Base-by-base conservation (phyloP, 2,113 vertebrate species). In the Natator depressus region DNA sequence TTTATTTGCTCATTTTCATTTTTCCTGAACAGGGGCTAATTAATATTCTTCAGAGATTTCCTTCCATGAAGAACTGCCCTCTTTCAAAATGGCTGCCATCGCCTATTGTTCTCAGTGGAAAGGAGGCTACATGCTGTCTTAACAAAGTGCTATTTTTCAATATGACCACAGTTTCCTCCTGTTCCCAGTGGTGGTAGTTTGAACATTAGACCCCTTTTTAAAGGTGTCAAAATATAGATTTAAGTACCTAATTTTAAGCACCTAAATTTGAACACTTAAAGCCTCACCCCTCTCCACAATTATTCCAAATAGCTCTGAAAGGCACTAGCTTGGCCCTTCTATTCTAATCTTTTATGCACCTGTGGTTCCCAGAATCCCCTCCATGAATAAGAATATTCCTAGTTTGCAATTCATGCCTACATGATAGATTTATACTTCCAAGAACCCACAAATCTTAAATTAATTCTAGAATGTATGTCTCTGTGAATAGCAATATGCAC, bases 321-420 rank as follows among this genome's bases (percentile, higher is more conserved):
- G 78, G 29, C 3, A 2, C 76, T 89, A 84, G 78, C 50, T 88
- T 92, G 93, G 87, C 84, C 88, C 92, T 27, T 29, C 38, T 90
- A 46, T 35, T 86, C 92, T 94, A 87, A 91, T 90, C 81, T 91
- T 97, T 96, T 92, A 96, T 84, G 82, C 91, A 97, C 94, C 91
- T 92, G 85, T 92, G 83, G 85, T 94, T 97, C 81, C 69, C 90
- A 93, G 79, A 78, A 10, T 91, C 88, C 87, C 85, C 72, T 94
- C 82, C 87, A 89, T 90, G 87, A 96, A 93, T 95, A 95, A 96
- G 96, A 97, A 79, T 84, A 4, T 95, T 95, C 92, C 95, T 89
- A 80, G 89, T 87, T 94, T 93, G 92, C 94, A 95, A 91, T 89
- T 84, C 57, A 76, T 82, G 76, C 85, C 96, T 94, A 80, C 85